Evolutionary conservation across 2,113 vertebrate genomes (phyloP).

Genomic region (Leucosticte australis): DNA sequence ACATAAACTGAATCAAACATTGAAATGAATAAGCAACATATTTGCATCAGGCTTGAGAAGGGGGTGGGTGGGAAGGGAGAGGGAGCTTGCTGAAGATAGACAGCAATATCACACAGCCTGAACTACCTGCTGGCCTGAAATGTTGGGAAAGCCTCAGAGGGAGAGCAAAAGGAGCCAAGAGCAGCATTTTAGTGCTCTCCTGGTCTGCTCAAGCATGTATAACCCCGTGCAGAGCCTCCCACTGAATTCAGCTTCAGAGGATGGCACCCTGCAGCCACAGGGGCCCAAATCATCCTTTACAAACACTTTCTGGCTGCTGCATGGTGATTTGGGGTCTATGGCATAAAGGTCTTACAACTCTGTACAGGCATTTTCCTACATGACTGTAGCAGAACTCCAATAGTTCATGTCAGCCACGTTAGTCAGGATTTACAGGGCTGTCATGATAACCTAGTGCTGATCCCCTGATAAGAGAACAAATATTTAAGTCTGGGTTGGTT

Average conservation of each 20-base stretch:
- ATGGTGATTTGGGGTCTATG: background rate
- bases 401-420: fast-evolving
- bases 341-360: background rate
- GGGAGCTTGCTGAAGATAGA: background rate
- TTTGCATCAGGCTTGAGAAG: background rate
- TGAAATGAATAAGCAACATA: background rate
- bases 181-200: background rate
- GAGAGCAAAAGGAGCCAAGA: background rate
- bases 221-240: background rate
- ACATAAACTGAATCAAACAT: background rate
- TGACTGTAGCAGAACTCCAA: fast-evolving
- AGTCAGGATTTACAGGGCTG: background rate
- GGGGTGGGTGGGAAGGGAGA: background rate
- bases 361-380: background rate
- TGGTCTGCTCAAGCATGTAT: background rate
- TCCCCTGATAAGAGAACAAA: background rate
- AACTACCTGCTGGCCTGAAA: background rate
- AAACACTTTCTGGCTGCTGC: background rate
- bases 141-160: background rate
- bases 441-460: background rate
- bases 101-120: background rate
- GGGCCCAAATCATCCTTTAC: background rate
- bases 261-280: background rate
- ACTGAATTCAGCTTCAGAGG: background rate
- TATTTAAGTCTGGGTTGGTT: background rate